A percentile compares a stretch with the other conserved stretches of the same genome.
phyloP scores from a whole-genome alignment of 2,113 vertebrate species.

The Brachypteracias leptosomus region DNA sequence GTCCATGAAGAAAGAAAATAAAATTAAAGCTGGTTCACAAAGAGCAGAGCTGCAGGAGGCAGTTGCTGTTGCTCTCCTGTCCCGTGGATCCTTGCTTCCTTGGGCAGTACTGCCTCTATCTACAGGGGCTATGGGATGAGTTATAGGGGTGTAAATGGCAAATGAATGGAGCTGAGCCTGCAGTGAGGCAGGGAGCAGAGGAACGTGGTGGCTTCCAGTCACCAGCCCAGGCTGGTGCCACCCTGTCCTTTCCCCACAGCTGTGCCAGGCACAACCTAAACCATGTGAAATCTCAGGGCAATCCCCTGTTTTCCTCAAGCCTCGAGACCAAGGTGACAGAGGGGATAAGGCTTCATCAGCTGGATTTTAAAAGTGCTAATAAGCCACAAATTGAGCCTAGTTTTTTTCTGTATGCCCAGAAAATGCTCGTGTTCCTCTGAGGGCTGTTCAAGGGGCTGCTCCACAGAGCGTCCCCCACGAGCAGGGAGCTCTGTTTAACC shows the following conservation, averaged over 20 bases:
- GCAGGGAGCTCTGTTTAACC: not conserved
- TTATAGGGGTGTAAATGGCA: not conserved
- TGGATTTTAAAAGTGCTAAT: not conserved
- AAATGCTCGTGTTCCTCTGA: not conserved
- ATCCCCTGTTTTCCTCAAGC: not conserved
- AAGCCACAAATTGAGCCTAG: not conserved
- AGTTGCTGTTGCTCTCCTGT: not conserved
- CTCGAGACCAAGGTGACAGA: not conserved
- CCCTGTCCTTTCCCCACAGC: not conserved
- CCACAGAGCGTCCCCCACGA: accelerated
- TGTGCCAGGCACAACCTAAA: too few relatives aligned
- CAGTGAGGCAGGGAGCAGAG: not conserved
- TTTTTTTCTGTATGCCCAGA: not conserved
- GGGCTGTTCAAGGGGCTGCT: not conserved
- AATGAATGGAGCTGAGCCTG: not conserved
- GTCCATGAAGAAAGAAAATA: not conserved
- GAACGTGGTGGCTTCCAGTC: accelerated
- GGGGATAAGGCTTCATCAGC: not conserved
- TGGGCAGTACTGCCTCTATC: not conserved
- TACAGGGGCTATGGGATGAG: not conserved
- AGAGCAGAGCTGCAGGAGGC: not conserved
- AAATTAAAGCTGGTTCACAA: not conserved
- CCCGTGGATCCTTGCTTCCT: accelerated
- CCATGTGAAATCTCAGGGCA: accelerated
- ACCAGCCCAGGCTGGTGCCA: not conserved